A percentile compares a stretch with the other conserved stretches of the same genome.
These are phyloP conservation scores for Sakesphorus luctuosus DNA, from an alignment of 2,113 vertebrate genomes.

Conservation along the genomic window DNA sequence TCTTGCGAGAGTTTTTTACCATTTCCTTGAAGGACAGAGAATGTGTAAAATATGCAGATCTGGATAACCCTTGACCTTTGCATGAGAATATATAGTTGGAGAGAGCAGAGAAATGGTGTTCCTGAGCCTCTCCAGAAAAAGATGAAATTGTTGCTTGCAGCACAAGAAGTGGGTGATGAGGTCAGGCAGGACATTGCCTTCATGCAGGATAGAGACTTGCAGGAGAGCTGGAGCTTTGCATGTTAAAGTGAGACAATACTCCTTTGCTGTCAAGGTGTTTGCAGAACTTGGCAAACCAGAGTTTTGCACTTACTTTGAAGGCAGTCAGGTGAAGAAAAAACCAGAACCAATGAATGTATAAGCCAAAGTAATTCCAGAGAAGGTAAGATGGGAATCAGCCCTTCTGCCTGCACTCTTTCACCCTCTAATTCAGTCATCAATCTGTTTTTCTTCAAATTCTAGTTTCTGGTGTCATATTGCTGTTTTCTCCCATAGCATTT, in stretches of 20 bases:
- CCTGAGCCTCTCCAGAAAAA: background rate
- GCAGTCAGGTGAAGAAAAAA: background rate
- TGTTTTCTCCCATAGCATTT: background rate
- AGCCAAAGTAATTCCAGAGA: background rate
- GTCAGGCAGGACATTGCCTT: background rate
- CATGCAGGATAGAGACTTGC: background rate
- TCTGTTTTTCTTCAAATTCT: background rate
- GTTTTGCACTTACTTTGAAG: background rate
- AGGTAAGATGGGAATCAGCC: background rate
- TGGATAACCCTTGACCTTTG: background rate
- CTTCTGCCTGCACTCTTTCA: background rate
- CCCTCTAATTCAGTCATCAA: background rate
- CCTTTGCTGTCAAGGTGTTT: background rate
- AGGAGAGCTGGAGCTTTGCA: background rate
- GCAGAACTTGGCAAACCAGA: background rate
- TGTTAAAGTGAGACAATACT: background rate
- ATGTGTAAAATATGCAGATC: rapidly evolving
- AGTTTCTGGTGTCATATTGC: rapidly evolving
- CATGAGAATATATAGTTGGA: background rate
- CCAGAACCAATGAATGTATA: background rate
- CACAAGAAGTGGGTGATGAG: background rate
- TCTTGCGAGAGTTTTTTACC: background rate
- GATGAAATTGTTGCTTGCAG: background rate
- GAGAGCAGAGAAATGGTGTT: background rate
- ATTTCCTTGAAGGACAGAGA: background rate